Base-by-base conservation (phyloP, 1,140 invertebrate species). In the Drosophila pruinosa region DNA sequence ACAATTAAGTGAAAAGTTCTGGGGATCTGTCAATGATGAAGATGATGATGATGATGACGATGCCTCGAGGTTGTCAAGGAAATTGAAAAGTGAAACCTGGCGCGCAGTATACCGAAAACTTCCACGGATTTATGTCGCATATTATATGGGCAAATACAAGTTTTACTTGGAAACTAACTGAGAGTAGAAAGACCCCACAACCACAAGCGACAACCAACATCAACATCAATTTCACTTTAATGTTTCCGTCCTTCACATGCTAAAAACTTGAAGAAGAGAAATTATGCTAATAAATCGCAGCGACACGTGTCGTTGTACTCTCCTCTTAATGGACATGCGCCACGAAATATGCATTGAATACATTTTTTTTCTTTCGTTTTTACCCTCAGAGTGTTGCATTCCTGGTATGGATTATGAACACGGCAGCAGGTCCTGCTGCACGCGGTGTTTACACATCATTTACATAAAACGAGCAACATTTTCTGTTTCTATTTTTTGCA, bases 381-480 rank as follows among this genome's bases (percentile, higher is more conserved):
- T 12, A 26, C 43, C 22, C 36, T 2, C 24, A 12, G 5, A 7
- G 54, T 47, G 39, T 21, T 38, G 63, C 59, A 82, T 69, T 82
- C 58, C 72, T 39, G 57, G 45, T 14, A 3, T 4, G 47, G 53
- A 64, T 64, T 59, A 48, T 47, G 17, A 38, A 63, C 67, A 45
- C 48, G 50, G 50, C 54, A 58, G 28, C 52, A 52, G 14, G 19
- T 24, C 12, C 17, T 34, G 26, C 68, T 72, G 78, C 83, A 85
- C 79, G 79, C 77, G 83, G 82, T 86, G 82, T 86, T 86, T 86
- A 88, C 82, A 86, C 82, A 86, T 88, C 83, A 88, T 86, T 86
- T 86, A 86, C 82, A 86, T 86, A 75, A 88, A 86, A 72, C 82
- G 82, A 65, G 78, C 64, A 56, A 77, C 74, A 81, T 28, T 50